phyloP scores from a whole-genome alignment of 2,113 vertebrate genomes.

The Drymodes brunneopygia region DNA sequence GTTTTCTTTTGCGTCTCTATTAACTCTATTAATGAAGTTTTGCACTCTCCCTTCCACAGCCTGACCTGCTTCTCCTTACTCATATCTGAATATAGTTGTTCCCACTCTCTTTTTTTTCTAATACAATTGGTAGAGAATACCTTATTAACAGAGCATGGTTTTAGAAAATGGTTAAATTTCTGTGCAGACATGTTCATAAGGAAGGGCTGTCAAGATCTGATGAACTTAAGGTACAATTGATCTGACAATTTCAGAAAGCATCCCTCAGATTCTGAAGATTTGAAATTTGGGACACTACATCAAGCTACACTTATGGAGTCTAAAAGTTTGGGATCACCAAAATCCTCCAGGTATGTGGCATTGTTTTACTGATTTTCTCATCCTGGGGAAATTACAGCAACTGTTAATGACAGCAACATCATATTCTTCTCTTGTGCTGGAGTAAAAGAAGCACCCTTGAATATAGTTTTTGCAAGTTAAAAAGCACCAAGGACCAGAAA shows the following conservation, averaged over 20 bases:
- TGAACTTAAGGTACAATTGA: not conserved
- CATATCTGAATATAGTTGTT: not conserved
- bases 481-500: not conserved
- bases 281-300: not conserved
- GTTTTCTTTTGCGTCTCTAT: not conserved
- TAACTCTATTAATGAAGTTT: not conserved
- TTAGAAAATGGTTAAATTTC: not conserved
- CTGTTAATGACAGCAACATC: not conserved
- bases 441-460: not conserved
- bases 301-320: not conserved
- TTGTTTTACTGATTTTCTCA: not conserved
- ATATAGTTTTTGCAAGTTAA: not conserved
- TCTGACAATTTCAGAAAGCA: not conserved
- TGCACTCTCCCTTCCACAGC: not conserved
- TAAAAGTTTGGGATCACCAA: not conserved
- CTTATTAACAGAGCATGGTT: not conserved
- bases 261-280: not conserved
- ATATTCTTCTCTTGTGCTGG: not conserved
- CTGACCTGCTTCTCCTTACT: not conserved
- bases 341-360: not conserved
- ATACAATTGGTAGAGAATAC: not conserved
- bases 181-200: not conserved
- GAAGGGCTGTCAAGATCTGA: not conserved
- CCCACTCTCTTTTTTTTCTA: not conserved
- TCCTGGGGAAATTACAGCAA: not conserved